Evolutionary conservation across 1,140 invertebrate species (phyloP), one percentile per base, ranked within the genome.

Genomic region (Temnothorax nylanderi): DNA sequence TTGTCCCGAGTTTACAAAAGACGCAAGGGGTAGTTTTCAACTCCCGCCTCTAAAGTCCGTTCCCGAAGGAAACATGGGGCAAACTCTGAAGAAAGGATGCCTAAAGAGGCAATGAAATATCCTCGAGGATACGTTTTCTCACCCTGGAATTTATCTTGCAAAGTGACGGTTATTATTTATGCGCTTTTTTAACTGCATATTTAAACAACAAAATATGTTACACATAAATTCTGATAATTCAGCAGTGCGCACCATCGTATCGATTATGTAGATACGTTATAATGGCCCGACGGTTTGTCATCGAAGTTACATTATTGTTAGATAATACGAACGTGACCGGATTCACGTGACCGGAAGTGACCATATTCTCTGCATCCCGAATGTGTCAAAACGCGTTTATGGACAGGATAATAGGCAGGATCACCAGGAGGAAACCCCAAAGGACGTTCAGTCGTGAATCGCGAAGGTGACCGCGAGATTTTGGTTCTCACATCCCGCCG

Each of bases 341-440:
- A 67, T 54, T 32, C 26, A 13, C 13, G 54, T 72, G 41, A 51
- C 2, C 37, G 21, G 21, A 72, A 58, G 26, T 75, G 32, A 60
- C 54, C 26, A 16, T 26, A 16, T 76, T 18, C 16, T 37, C 60
- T 44, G 41, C 21, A 69, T 60, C 26, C 37, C 18, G 18, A 10
- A 85, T 34, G 58, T 49, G 32, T 41, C 34, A 69, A 56, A 34
- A 76, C 51, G 49, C 62, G 41, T 85, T 87, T 85, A 81, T 32
- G 69, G 86, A 77, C n/a, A 51, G 47, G 76, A 88, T 91, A 91
- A 90, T 88, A 32, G 69, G 74, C 16, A n/a, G 18, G n/a, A 62
- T 62, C 16, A 32, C 16, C 21, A 13, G 26, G n/a, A 44, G 41
- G 18, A 78, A 49, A 49, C 11, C 58, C 1, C 26, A 44, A 54